phyloP scores from a whole-genome alignment of 2,113 vertebrate species.

The Cricetomys ansorgei region DNA sequence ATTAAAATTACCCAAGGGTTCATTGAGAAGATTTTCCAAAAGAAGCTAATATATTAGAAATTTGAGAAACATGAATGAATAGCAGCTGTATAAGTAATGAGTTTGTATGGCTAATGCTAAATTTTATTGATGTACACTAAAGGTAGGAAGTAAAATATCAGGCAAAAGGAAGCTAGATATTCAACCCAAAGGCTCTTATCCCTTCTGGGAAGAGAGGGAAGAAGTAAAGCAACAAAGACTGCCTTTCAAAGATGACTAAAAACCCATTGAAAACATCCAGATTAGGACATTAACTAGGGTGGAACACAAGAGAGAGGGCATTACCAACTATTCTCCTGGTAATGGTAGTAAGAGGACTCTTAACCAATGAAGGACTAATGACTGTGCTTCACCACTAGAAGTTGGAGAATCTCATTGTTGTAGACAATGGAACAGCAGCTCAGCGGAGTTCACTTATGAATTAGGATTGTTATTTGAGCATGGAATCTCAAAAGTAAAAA shows the following conservation, averaged over 20 bases:
- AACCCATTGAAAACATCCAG: not conserved
- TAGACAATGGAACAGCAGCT: not conserved
- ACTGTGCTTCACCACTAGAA: not conserved
- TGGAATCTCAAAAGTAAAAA: not conserved
- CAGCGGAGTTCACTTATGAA: not conserved
- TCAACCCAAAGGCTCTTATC: too few species aligned
- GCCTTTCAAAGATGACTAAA: not conserved
- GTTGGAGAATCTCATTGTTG: not conserved
- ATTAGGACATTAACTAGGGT: not conserved
- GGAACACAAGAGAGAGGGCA: not conserved
- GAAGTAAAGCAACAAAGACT: not conserved
- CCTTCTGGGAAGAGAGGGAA: not conserved
- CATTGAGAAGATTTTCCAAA: not conserved
- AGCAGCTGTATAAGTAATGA: not conserved
- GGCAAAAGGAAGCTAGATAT: not conserved
- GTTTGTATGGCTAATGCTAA: not conserved
- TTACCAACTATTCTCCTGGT: not conserved
- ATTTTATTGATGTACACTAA: not conserved
- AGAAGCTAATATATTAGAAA: not conserved
- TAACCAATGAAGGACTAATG: not conserved
- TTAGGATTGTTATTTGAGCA: not conserved
- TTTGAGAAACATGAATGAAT: not conserved
- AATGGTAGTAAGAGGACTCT: not conserved
- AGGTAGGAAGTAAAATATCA: not conserved
- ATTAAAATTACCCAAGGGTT: not conserved